Evolutionary conservation across 2,888 invertebrate genomes (phyloP), one percentile per base, ranked within the genome.

Genomic region (Trichacis sp.): DNA sequence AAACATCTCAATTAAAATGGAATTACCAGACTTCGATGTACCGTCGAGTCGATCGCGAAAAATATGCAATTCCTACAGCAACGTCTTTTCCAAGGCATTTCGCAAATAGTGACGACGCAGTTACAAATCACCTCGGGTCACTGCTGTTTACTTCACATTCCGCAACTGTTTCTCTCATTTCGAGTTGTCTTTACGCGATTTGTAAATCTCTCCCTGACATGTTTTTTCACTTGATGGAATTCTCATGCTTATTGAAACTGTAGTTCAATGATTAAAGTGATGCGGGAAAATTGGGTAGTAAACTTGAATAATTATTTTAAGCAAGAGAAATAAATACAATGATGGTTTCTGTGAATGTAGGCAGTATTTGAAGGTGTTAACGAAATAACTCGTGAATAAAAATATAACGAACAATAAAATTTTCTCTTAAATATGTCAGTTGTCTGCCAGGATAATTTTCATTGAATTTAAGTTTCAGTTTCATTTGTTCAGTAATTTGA

Each of bases 21-120:
- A 64, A 68, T 68, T 68, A 68, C 68, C 68, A 64, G 61, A 68
- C 64, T 68, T 68, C 68, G 68, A 68, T 68, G 56, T 68, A 68
- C 68, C 59, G 62, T 64, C 64, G 64, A 64, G 61, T 64, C 64
- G 55, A 61, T 55, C 61, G 61, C 55, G 49, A 64, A 61, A 64
- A 64, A 68, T 68, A 68, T 68, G 68, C 68, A 68, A 68, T 68
- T 64, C 64, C 61, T 64, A 58, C 58, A 50, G 58, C 57, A 68
- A 64, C 68, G 64, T 68, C 68, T 68, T 68, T 64, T 61, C 51
- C 61, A 64, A 64, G 64, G 64, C 60, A 68, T 68, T 64, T 64
- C 61, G 54, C 68, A 64, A 68, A 68, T 68, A 68, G 68, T 68
- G 64, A 68, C 68, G 68, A 68, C 54, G 64, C 53, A 55, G 61